phyloP scores from a whole-genome alignment of 2,797 vertebrate genomes.

The Leptatherina wallacei region DNA sequence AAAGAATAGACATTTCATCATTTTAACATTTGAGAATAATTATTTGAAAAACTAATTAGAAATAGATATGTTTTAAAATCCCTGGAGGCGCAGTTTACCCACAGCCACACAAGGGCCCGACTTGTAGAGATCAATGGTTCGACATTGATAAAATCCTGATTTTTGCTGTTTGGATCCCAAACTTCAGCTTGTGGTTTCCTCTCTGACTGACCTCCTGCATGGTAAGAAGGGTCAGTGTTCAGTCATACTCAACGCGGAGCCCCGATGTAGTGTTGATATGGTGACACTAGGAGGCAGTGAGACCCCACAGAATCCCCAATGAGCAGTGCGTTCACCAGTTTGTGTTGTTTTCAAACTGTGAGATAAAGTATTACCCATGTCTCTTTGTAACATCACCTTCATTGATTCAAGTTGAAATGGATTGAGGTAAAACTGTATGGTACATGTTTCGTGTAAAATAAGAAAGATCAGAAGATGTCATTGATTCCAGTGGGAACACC shows the following conservation, averaged over 20 bases:
- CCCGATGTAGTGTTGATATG: constrained; percentile 6
- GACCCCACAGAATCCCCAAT: constrained; percentile 34
- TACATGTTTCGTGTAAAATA: not conserved
- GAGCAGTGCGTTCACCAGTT: not conserved
- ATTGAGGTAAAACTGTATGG: not conserved
- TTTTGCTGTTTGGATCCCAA: not conserved
- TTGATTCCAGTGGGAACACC: not conserved
- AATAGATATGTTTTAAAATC: too few species aligned
- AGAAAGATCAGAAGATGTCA: not conserved
- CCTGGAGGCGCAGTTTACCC: not conserved
- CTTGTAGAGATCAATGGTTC: not conserved
- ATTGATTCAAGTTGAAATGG: constrained; percentile 1
- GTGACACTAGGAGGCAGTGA: constrained; percentile 73
- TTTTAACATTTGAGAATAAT: not conserved
- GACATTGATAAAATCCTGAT: not conserved
- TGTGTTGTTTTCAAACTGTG: constrained; percentile 38
- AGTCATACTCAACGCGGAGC: too few species aligned
- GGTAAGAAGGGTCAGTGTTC: not conserved
- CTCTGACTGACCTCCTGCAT: not conserved
- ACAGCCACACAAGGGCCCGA: not conserved
- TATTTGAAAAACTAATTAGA: not conserved
- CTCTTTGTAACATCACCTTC: not conserved
- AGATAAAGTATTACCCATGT: constrained; percentile 6
- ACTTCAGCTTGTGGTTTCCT: not conserved
- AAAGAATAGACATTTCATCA: too few species aligned